Evolutionary conservation across 1,140 invertebrate species (phyloP).

Genomic region (Camponotus floridanus): DNA sequence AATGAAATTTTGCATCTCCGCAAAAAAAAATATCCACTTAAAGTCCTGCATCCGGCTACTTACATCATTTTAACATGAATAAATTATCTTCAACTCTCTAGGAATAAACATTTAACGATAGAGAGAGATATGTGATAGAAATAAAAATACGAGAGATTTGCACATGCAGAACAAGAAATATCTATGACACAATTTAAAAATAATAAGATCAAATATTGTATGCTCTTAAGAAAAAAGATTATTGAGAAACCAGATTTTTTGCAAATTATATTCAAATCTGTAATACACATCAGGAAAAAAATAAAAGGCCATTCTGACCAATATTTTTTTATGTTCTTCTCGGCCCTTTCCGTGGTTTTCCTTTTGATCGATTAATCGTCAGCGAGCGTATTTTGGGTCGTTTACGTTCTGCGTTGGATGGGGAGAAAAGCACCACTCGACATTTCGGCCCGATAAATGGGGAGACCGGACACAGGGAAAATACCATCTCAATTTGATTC

Average conservation of each 20-base stretch:
- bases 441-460: conserved; percentile 58
- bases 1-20: conserved; percentile 27
- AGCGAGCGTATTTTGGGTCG: conserved; percentile 49
- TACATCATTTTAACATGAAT: conserved; percentile 11
- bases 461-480: conserved; percentile 56
- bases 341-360: conserved; percentile 35
- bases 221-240: not conserved
- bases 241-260: not conserved
- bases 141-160: not conserved
- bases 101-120: conserved; percentile 25
- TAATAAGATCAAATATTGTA: not conserved
- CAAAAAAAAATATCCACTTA: conserved; percentile 44
- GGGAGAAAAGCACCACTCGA: conserved; percentile 57
- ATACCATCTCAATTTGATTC: conserved; percentile 64
- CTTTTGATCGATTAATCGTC: conserved; percentile 58
- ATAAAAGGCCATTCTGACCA: not conserved
- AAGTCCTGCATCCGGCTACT: not conserved
- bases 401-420: conserved; percentile 40
- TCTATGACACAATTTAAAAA: not conserved
- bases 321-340: conserved; percentile 3
- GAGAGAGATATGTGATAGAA: not conserved
- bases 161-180: not conserved
- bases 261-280: conserved; percentile 6
- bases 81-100: conserved; percentile 45
- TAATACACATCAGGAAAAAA: not conserved